Conservation (phyloP, 2,888 invertebrate species). For the Hemaris fuciformis region DNA sequence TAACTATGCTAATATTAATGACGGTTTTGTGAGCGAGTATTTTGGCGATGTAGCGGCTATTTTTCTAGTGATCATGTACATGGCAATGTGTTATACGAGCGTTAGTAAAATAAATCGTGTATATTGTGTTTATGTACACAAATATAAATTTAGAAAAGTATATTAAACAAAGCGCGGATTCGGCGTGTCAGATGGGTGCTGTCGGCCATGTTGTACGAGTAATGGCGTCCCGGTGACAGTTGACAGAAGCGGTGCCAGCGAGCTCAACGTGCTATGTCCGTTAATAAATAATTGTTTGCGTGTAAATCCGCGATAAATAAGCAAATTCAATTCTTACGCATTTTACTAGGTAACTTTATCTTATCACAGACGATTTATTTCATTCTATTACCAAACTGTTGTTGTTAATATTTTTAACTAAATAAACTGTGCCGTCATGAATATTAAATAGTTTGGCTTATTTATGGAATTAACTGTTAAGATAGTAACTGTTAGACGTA, state of each 20-base stretch:
- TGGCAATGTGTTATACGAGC: not conserved
- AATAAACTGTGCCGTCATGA: constrained; percentile 53
- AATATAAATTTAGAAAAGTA: constrained; percentile 6
- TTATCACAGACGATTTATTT: constrained; percentile 56
- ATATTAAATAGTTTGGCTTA: constrained; percentile 53
- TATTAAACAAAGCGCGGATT: not conserved
- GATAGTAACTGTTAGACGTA: constrained; percentile 18
- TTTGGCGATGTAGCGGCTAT: not conserved
- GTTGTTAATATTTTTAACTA: constrained; percentile 26
- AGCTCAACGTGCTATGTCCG: too few relatives aligned
- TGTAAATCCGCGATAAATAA: not conserved
- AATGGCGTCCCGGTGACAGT: not conserved
- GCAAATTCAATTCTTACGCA: constrained; percentile 48
- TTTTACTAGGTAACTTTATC: constrained; percentile 52
- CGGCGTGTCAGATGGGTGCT: not conserved
- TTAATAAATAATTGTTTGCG: not conserved
- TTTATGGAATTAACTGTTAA: not conserved
- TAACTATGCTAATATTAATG: constrained; percentile 56
- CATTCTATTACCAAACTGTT: constrained; percentile 27
- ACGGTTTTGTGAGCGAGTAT: constrained; percentile 52
- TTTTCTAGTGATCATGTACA: not conserved
- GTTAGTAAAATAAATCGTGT: not conserved
- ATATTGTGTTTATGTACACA: not conserved
- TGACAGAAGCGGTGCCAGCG: not conserved
- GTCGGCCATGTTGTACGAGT: not conserved